Percentiles rank a stretch among this genome's conserved stretches.
Evolutionary conservation across 2,113 vertebrate species (phyloP).

Genomic region (Calyptommatus sinebrachiatus): DNA sequence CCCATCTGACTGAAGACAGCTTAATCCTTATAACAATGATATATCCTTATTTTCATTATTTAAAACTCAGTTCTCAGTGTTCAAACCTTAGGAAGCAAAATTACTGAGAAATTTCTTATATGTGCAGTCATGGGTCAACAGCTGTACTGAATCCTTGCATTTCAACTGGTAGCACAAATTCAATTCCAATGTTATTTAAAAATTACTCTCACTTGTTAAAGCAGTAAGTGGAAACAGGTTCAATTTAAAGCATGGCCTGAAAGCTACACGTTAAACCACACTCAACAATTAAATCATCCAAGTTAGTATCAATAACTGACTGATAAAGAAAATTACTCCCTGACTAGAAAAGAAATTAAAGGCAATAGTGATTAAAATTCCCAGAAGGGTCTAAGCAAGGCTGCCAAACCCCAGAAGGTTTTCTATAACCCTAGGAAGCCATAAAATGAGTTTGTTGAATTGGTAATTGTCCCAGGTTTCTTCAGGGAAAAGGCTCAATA

Average conservation of each 20-base stretch:
- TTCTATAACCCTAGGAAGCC: constrained; percentile 42
- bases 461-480: constrained; percentile 28
- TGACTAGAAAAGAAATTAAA: constrained; percentile 60
- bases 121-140: constrained; percentile 39
- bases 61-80: constrained; percentile 26
- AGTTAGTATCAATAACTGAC: constrained; percentile 37
- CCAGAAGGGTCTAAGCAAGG: constrained; percentile 44
- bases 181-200: constrained; percentile 44
- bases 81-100: constrained; percentile 7
- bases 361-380: constrained; percentile 49
- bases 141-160: constrained; percentile 32
- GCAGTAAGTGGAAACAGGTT: constrained; percentile 28
- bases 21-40: constrained; percentile 10
- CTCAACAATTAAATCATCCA: constrained; percentile 27
- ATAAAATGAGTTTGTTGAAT: constrained; percentile 44
- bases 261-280: constrained; percentile 44
- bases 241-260: constrained; percentile 31
- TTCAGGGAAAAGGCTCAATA: constrained; percentile 34
- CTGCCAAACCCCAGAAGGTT: constrained; percentile 56
- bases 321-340: constrained; percentile 50
- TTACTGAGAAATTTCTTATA: constrained; percentile 33
- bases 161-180: constrained; percentile 28
- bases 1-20: constrained; percentile 3
- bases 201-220: constrained; percentile 39
- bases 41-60: constrained; percentile 3